Conservation (phyloP, 1,140 invertebrate genomes). For the Branchinecta lynchi region DNA sequence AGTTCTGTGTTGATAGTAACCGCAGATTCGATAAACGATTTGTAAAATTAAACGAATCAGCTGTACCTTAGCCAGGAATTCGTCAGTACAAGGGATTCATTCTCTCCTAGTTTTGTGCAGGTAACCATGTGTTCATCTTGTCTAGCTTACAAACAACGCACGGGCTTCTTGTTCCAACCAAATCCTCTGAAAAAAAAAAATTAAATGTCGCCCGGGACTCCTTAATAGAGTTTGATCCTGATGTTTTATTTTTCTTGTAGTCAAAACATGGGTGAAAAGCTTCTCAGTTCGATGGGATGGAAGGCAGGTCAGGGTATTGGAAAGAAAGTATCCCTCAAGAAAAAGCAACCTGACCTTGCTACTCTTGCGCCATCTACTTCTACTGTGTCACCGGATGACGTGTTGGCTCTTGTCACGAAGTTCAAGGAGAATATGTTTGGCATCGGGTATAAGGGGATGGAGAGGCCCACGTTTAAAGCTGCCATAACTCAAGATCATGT, state of each 20-base stretch:
- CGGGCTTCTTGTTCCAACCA: no score
- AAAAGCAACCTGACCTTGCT: constrained; percentile 35
- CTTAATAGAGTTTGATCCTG: no score
- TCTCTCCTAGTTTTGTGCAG: no score
- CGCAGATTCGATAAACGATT: no score
- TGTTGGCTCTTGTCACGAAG: constrained; percentile 46
- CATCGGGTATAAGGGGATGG: constrained; percentile 77
- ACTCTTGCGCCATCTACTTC: not conserved
- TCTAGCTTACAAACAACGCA: no score
- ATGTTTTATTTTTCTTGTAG: constrained; percentile 32
- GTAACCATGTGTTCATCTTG: no score
- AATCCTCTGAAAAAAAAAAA: no score
- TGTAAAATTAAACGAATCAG: no score
- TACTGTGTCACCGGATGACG: constrained; percentile 53
- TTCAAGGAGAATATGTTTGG: constrained; percentile 69
- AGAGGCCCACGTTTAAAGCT: constrained; percentile 30
- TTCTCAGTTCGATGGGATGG: constrained; percentile 79
- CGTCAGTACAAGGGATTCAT: no score
- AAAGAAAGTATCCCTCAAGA: constrained; percentile 37
- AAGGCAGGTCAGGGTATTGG: constrained; percentile 80
- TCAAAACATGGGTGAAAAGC: constrained; percentile 68
- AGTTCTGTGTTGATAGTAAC: no score
- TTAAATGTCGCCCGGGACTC: no score
- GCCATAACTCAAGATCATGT: constrained; percentile 34
- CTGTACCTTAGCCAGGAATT: no score